A percentile compares a stretch with the other conserved stretches of the same genome.
Conservation (phyloP, 2,113 vertebrate genomes). For the Furnarius figulus region DNA sequence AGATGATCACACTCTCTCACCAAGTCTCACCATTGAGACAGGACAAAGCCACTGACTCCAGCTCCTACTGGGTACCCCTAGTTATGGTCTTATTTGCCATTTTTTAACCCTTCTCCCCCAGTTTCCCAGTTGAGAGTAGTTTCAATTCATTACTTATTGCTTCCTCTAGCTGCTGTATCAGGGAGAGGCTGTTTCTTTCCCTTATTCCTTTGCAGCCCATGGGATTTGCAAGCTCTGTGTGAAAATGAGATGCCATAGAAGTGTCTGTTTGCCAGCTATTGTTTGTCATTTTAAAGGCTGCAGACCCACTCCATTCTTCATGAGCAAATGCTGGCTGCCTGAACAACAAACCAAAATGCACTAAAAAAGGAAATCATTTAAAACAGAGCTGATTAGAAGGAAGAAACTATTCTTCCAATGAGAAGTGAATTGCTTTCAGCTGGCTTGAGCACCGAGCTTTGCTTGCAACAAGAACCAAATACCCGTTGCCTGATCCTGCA, state of each 20-base stretch:
- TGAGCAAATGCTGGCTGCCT: conserved; percentile 4
- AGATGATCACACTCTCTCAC: neutral
- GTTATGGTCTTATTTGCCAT: neutral
- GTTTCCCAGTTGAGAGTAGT: neutral
- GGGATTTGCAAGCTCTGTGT: neutral
- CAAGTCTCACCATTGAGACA: neutral
- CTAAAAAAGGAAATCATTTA: conserved; percentile 53
- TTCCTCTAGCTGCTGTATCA: neutral
- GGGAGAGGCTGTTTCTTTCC: neutral
- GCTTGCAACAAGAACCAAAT: neutral
- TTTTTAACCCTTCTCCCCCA: neutral
- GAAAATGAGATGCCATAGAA: neutral
- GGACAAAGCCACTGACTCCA: neutral
- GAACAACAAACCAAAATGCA: conserved; percentile 49
- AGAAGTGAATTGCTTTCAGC: conserved; percentile 59
- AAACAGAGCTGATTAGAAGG: conserved; percentile 56
- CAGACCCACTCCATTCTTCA: conserved; percentile 3
- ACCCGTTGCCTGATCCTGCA: conserved; percentile 14
- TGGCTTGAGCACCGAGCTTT: conserved; percentile 2
- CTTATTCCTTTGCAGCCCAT: neutral
- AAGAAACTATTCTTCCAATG: conserved; percentile 42
- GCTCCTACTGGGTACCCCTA: neutral
- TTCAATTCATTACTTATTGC: neutral
- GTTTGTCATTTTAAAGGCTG: conserved; percentile 44
- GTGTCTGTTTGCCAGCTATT: conserved; percentile 39